These are phyloP conservation scores for Pluvialis apricaria DNA, from an alignment of 2,113 vertebrate genomes.

Conservation along the genomic window DNA sequence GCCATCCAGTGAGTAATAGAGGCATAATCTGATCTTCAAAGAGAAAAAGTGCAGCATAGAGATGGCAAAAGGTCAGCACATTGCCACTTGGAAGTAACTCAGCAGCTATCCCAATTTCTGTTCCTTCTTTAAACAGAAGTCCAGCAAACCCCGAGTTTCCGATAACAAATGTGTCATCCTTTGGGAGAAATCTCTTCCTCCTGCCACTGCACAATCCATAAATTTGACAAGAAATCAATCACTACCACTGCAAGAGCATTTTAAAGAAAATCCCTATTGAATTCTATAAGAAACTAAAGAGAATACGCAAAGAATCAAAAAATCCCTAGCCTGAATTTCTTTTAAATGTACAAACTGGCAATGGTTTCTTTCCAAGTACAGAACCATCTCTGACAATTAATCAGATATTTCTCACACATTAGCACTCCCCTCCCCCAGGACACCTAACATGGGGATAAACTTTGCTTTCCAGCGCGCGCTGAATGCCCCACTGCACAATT, in stretches of 20 bases:
- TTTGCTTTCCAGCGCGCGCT: background rate
- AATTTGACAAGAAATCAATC: slow-evolving; percentile 55
- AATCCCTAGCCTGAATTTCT: background rate
- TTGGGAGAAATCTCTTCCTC: slow-evolving; percentile 19
- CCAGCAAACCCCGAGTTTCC: background rate
- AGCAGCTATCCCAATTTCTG: background rate
- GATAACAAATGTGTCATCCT: slow-evolving; percentile 14
- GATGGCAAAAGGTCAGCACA: background rate
- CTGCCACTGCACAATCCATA: slow-evolving; percentile 29
- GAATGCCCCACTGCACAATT: background rate
- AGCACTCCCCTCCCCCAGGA: background rate
- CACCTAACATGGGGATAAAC: background rate
- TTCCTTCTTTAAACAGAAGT: slow-evolving; percentile 22
- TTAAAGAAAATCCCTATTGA: slow-evolving; percentile 25
- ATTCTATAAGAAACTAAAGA: background rate
- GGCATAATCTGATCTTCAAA: background rate
- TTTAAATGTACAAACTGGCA: background rate
- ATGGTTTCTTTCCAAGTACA: background rate
- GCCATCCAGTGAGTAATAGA: background rate
- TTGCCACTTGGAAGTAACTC: background rate
- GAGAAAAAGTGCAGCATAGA: background rate
- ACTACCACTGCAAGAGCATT: slow-evolving; percentile 15
- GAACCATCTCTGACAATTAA: background rate
- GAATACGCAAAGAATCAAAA: background rate
- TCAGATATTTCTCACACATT: background rate